Base-by-base conservation (phyloP, 2,888 invertebrate genomes). In the Synanthedon vespiformis region DNA sequence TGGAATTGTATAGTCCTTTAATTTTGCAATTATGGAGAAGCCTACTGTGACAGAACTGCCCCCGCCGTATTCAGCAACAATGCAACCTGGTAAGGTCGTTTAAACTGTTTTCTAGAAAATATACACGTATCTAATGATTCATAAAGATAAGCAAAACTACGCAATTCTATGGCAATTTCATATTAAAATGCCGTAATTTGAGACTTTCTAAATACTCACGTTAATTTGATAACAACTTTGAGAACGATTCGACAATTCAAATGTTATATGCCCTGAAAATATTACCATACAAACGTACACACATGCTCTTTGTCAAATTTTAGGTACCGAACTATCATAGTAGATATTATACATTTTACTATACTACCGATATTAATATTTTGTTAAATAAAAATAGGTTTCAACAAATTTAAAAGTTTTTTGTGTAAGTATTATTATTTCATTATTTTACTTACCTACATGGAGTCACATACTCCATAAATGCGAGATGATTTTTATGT, bases 51-150 rank as follows among this genome's bases (percentile, higher is more conserved):
- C 69, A 40, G 86, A 80, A 40, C 82, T 80, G 53, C 89, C 89
- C 11, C 90, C 89, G 1, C 88, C 89, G 5, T 89, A 89, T 64
- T 88, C 89, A 0, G 88, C 89, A 14, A 63, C 78, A 13, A 60
- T 74, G 54, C 70, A 68, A 44, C 72, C 74, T 71, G 78, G 86
- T 85, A 70, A 66, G 61, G 50, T 48, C 52, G 48, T 13, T 22
- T 22, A 22, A 22, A 22, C 22, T 16, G 49, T 49, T 16, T 44
- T 16, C 13, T 49, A 11, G 22, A 50, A 50, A 27, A 13, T 34
- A 50, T 65, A 61, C 44, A 50, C 47, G 52, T 56, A 59, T 55
- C 51, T 54, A 65, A 63, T 77, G 76, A 78, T 72, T 78, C 77
- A 78, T 62, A 59, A 55, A 65, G 73, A 75, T 75, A 77, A 77